These are phyloP conservation scores for Pantherophis vulpinus DNA, from an alignment of 2,797 vertebrate genomes.

Conservation along the genomic window DNA sequence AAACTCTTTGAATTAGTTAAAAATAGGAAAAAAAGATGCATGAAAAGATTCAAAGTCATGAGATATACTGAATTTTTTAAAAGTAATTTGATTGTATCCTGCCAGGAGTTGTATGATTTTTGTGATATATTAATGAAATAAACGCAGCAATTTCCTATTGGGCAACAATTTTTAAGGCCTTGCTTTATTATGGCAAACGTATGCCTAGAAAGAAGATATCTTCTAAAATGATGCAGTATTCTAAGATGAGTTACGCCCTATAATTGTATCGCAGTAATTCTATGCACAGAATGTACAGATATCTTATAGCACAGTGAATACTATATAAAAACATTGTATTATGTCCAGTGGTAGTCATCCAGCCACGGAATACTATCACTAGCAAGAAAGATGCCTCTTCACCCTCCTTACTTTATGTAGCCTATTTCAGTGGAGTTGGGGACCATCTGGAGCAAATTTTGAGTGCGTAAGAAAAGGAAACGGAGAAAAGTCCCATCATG, in stretches of 20 bases:
- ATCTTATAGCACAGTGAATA: background rate
- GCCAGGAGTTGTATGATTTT: background rate
- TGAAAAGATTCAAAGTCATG: background rate
- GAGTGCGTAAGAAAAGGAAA: background rate
- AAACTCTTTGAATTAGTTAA: background rate
- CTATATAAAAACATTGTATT: background rate
- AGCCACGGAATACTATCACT: background rate
- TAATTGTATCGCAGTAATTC: background rate
- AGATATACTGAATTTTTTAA: background rate
- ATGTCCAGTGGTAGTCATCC: background rate
- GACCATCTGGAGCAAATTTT: background rate
- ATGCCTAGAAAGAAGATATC: background rate
- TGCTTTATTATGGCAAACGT: background rate
- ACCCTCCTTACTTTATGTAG: background rate
- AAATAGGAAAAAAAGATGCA: background rate
- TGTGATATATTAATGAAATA: background rate
- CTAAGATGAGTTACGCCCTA: background rate
- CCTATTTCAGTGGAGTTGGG: background rate
- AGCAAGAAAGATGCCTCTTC: background rate
- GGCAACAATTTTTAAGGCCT: background rate
- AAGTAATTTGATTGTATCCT: background rate
- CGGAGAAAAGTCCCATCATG: background rate
- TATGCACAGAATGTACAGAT: background rate
- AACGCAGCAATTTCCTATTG: background rate
- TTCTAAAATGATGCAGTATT: background rate